Evolutionary conservation across 2,113 vertebrate species (phyloP).

Genomic region (Turnix velox): DNA sequence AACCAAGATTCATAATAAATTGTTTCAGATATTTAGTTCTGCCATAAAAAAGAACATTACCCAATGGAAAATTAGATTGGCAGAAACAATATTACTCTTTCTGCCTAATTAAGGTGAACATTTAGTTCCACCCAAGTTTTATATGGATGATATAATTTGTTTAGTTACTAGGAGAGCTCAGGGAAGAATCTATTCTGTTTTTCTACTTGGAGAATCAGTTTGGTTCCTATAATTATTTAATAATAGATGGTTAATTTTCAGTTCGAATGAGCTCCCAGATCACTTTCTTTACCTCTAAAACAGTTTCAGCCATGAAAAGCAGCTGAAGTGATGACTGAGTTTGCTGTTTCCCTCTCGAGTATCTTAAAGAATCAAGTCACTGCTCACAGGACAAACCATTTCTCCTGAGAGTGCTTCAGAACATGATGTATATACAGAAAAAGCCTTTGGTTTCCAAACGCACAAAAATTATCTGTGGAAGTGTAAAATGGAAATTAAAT

Average conservation of each 20-base stretch:
- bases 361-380: neutral
- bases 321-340: neutral
- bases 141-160: neutral
- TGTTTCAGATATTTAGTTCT: constrained; percentile 17
- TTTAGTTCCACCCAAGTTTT: neutral
- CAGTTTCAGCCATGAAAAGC: neutral
- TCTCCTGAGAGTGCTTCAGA: neutral
- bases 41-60: neutral
- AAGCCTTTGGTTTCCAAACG: neutral
- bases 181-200: neutral
- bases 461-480: neutral
- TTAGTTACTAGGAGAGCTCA: neutral
- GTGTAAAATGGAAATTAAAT: neutral
- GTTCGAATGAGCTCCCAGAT: neutral
- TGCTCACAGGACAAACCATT: neutral
- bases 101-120: constrained; percentile 21
- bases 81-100: constrained; percentile 24
- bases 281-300: neutral
- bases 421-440: neutral
- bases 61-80: neutral
- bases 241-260: neutral
- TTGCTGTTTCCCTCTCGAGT: neutral
- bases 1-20: neutral
- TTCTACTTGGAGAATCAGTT: neutral
- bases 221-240: neutral